Evolutionary conservation across 2,113 vertebrate genomes (phyloP).

Genomic region (Leptobrachium leishanense): DNA sequence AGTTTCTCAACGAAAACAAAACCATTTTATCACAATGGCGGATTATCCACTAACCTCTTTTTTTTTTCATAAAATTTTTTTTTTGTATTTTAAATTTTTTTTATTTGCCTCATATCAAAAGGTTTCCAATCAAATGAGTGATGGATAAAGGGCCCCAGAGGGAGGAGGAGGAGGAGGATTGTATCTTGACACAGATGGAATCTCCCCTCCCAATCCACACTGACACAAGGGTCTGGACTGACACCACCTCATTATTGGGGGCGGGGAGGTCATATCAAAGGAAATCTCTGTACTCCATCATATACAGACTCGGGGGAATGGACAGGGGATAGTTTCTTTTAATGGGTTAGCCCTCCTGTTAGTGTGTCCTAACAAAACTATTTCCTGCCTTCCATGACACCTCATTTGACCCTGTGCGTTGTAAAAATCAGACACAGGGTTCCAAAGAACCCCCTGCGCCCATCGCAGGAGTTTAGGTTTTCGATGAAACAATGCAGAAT

Average conservation of each 20-base stretch:
- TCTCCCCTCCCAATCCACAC: neutral
- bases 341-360: neutral
- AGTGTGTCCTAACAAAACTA: neutral
- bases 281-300: neutral
- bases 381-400: neutral
- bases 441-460: too few relatives aligned
- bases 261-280: neutral
- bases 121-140: slow-evolving; percentile 11
- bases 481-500: too few relatives aligned
- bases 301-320: neutral
- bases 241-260: neutral
- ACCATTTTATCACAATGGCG: too few relatives aligned
- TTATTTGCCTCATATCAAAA: slow-evolving; percentile 33
- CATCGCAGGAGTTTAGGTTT: too few relatives aligned
- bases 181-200: slow-evolving; percentile 12
- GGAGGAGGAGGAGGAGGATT: neutral
- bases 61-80: too few relatives aligned
- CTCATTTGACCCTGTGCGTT: too few relatives aligned
- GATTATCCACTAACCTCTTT: too few relatives aligned
- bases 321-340: neutral
- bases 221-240: neutral
- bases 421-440: too few relatives aligned
- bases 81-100: neutral
- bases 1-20: too few relatives aligned
- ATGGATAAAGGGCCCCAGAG: neutral